These are phyloP conservation scores for Copidosoma floridanum DNA, from an alignment of 1,140 invertebrate genomes.

Conservation along the genomic window DNA sequence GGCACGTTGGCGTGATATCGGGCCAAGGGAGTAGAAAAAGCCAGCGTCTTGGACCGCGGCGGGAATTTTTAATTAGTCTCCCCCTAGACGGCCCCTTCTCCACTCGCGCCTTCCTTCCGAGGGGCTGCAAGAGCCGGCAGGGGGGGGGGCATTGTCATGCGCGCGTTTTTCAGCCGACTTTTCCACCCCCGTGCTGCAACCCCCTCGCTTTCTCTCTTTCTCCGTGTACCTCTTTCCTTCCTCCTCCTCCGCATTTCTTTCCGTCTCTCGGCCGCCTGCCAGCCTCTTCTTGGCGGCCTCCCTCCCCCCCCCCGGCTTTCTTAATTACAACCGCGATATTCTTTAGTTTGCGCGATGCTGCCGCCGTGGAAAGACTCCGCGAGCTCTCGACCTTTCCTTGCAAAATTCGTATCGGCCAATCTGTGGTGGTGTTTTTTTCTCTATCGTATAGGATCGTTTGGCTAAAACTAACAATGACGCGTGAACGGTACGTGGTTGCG, in stretches of 20 bases:
- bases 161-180: conserved; percentile 54
- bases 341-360: conserved; percentile 57
- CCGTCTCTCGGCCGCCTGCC: background rate
- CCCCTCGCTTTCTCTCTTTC: conserved; percentile 30
- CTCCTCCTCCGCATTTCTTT: conserved; percentile 16
- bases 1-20: conserved; percentile 27
- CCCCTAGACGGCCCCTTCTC: conserved; percentile 37
- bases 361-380: conserved; percentile 53
- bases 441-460: too few species aligned
- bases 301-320: conserved; percentile 44
- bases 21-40: conserved; percentile 37
- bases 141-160: conserved; percentile 54
- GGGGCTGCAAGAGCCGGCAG: conserved; percentile 30
- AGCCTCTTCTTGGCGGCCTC: too few species aligned
- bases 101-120: conserved; percentile 18
- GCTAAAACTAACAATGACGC: too few species aligned
- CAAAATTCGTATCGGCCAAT: too few species aligned
- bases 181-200: conserved; percentile 48
- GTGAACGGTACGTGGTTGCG: too few species aligned
- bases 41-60: background rate
- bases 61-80: conserved; percentile 56
- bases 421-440: too few species aligned
- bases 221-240: conserved; percentile 2
- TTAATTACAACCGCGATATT: conserved; percentile 58
- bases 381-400: conserved; percentile 28